Conservation (phyloP, 2,888 invertebrate genomes). For the Drosophila pseudotakahashii region DNA sequence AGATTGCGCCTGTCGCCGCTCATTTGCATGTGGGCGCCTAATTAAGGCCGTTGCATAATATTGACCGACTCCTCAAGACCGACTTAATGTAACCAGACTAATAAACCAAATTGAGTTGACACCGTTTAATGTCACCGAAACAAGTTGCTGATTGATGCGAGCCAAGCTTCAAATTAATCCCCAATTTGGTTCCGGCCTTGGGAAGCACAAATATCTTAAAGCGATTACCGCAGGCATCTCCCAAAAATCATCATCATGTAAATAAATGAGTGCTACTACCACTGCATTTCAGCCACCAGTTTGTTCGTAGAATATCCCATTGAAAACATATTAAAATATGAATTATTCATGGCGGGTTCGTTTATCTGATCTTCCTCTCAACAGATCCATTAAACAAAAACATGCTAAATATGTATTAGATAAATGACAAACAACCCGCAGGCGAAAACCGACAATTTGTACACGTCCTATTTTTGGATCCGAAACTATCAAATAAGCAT, state of each 20-base stretch:
- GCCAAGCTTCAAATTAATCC: conserved; percentile 31
- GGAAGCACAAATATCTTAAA: neutral
- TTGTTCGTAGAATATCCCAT: conserved; percentile 13
- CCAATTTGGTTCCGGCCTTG: conserved; percentile 41
- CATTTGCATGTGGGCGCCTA: conserved; percentile 65
- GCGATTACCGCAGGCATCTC: conserved; percentile 14
- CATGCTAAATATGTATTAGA: conserved; percentile 7
- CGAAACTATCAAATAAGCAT: conserved; percentile 28
- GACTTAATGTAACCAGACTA: conserved; percentile 65
- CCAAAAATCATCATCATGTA: conserved; percentile 10
- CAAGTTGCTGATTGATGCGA: conserved; percentile 46
- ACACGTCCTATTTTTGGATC: conserved; percentile 1
- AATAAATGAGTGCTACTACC: neutral
- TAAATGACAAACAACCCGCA: conserved; percentile 15
- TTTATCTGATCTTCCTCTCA: conserved; percentile 33
- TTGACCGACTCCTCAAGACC: conserved; percentile 60
- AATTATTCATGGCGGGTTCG: conserved; percentile 52
- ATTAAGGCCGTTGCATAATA: conserved; percentile 74
- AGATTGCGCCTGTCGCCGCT: conserved; percentile 44
- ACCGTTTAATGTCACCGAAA: conserved; percentile 59
- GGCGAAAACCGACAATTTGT: conserved; percentile 19
- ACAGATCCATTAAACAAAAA: conserved; percentile 20
- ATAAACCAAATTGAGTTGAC: conserved; percentile 56
- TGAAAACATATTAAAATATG: conserved; percentile 22
- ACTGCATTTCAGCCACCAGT: conserved; percentile 3